These are phyloP conservation scores for Xylocampa areola DNA, from an alignment of 2,888 invertebrate species.

Conservation along the genomic window DNA sequence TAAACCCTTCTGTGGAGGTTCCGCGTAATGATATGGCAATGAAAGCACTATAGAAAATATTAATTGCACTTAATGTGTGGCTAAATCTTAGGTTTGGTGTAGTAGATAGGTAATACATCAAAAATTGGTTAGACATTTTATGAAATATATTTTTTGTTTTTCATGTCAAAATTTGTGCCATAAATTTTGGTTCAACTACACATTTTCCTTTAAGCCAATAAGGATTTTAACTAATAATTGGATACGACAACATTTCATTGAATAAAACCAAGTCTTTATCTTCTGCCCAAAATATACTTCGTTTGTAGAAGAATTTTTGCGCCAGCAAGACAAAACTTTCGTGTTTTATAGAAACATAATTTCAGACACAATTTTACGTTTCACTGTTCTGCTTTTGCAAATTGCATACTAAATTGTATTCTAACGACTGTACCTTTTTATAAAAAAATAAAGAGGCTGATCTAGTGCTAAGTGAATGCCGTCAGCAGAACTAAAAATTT, in stretches of 20 bases:
- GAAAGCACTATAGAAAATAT: constrained; percentile 8
- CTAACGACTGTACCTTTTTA: constrained; percentile 3
- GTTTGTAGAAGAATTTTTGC: too few species aligned
- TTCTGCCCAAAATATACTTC: too few species aligned
- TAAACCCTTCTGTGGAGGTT: constrained; percentile 33
- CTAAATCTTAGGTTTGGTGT: too few species aligned
- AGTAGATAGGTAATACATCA: too few species aligned
- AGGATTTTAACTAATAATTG: too few species aligned
- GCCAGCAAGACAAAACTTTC: not conserved
- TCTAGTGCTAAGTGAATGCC: constrained; percentile 12
- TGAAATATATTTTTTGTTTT: too few species aligned
- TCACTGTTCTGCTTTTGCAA: not conserved
- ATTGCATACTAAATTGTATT: constrained; percentile 17
- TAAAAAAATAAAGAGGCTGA: constrained; percentile 3
- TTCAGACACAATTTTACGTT: constrained; percentile 25
- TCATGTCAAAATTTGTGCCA: too few species aligned
- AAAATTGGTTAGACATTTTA: too few species aligned
- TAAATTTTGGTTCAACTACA: too few species aligned
- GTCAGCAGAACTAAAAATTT: not conserved
- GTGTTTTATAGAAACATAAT: constrained; percentile 9
- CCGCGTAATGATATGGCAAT: constrained; percentile 27
- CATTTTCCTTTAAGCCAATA: too few species aligned
- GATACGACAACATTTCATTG: too few species aligned
- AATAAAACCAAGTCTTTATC: too few species aligned
- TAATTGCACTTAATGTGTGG: constrained; percentile 7